Percentiles rank a stretch among this genome's conserved stretches.
These are phyloP conservation scores for Neomonachus schauinslandi DNA, from an alignment of 2,113 vertebrate species.

Conservation along the genomic window DNA sequence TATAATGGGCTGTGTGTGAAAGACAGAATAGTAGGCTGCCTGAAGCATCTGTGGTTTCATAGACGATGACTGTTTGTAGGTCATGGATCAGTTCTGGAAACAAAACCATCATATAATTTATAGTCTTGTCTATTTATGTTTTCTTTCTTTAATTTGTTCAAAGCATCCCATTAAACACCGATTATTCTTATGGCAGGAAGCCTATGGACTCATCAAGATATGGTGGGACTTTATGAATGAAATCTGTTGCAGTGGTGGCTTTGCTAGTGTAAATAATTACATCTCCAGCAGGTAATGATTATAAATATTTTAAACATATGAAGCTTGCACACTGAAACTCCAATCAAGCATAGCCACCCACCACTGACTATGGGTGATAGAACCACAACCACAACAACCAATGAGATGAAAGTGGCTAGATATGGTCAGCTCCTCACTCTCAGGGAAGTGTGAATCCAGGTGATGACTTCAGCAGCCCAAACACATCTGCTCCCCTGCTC, in stretches of 20 bases:
- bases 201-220: background rate
- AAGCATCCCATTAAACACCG: background rate
- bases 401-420: no score
- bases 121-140: background rate
- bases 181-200: background rate
- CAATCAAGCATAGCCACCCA: background rate
- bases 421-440: background rate
- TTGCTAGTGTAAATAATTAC: background rate
- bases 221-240: background rate
- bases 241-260: background rate
- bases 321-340: background rate
- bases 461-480: background rate
- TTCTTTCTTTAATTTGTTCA: conserved; percentile 50
- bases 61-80: conserved; percentile 47
- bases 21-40: background rate
- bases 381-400: background rate
- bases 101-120: conserved; percentile 33
- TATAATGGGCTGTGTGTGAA: background rate
- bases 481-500: background rate
- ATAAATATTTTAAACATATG: conserved; percentile 7
- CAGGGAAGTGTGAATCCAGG: background rate
- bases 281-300: background rate
- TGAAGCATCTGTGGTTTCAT: background rate
- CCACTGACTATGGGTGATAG: background rate
- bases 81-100: conserved; percentile 67